Base-by-base conservation (phyloP, 2,797 vertebrate genomes). In the Pagetopsis macropterus region DNA sequence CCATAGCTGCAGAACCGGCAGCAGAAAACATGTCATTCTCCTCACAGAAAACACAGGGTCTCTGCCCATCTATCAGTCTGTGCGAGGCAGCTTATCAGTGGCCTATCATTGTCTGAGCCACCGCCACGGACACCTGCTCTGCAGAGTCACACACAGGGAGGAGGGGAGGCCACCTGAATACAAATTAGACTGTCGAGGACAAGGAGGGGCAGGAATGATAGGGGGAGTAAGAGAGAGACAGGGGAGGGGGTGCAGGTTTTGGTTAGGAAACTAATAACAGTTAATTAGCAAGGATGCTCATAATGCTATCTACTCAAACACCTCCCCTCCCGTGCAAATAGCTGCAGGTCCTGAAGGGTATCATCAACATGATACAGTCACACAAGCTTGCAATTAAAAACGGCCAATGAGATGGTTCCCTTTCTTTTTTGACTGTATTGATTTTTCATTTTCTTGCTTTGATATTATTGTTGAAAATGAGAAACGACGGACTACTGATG, bases 71-170 rank as follows among this genome's bases (percentile, higher is more conserved):
- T 75, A 72, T 81, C 79, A 84, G 83, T 54, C 62, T 64, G 72
- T 50, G 83, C 58, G 3, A 76, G 83, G 83, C 78, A 85, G 88
- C 83, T 84, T 89, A 89, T 91, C 90, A 89, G 86, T 75, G 87
- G 87, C 79, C 90, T 89, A 92, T 92, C 90, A 88, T 87, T 87
- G 88, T 89, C 85, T 84, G 90, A 87, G 84, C 82, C 83, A 37
- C 80, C 78, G 87, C 88, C 89, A 65, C 10, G 82, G 90, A 91
- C 92, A 90, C 90, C 89, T 90, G 91, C 91, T 91, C 90, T 85
- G 87, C 78, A 83, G 84, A 92, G 88, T 87, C 84, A 83, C 87
- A 89, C 86, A 84, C 84, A 75, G 81, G 69, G 83, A 82, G 84
- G 62, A 76, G 84, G 82, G 83, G 77, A 88, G 63, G 81, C 86